Percentiles rank a stretch among this genome's conserved stretches.
Evolutionary conservation across 2,113 vertebrate genomes (phyloP).

Genomic region (Albula glossodonta): DNA sequence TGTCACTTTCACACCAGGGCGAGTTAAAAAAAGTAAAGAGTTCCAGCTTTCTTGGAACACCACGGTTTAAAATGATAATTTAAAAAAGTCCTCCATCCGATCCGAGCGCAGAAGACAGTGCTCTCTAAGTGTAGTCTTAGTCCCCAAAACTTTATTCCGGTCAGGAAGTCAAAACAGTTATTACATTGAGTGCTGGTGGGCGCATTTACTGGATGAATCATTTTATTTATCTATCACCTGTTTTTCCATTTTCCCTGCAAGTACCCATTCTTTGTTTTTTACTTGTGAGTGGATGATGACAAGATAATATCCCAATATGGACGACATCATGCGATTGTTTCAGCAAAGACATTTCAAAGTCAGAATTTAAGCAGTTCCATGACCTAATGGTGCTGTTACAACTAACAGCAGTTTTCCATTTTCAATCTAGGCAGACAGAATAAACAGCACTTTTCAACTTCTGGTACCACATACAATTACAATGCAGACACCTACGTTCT

Average conservation of each 20-base stretch:
- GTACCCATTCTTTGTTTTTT: not conserved
- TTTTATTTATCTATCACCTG: not conserved
- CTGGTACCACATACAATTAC: not conserved
- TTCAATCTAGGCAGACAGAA: no score
- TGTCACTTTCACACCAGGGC: slow-evolving; percentile 22
- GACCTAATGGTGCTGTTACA: no score
- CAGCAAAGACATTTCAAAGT: no score
- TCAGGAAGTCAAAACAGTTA: not conserved
- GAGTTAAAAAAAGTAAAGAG: not conserved
- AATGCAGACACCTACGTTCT: not conserved
- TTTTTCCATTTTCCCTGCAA: not conserved
- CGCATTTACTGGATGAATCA: not conserved
- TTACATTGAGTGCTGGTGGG: not conserved
- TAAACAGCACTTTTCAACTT: not conserved
- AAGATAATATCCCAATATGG: not conserved
- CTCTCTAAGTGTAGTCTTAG: no score
- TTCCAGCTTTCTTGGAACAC: not conserved
- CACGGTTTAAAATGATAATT: not conserved
- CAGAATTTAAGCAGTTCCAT: no score
- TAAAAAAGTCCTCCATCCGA: no score
- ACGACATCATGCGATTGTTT: no score
- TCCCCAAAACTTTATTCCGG: no score
- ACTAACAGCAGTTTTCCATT: no score
- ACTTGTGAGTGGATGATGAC: no score
- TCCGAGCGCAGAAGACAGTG: no score